Base-by-base conservation (phyloP, 2,113 vertebrate species). In the Hydrochoerus hydrochaeris region DNA sequence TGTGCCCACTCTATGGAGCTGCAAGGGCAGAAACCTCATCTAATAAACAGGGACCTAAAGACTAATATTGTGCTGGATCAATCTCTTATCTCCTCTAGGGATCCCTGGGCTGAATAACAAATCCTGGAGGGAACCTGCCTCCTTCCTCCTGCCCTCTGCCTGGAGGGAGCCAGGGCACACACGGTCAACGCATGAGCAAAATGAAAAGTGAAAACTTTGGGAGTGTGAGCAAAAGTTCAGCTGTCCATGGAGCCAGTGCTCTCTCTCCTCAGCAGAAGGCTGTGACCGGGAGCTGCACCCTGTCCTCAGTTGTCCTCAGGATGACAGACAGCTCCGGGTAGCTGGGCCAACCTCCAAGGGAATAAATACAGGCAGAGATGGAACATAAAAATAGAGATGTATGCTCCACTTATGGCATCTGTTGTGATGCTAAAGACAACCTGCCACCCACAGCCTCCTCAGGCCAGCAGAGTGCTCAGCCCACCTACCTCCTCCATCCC, bases 311-410 rank as follows among this genome's bases (percentile, higher is more conserved):
- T 44, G 91, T 10, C 60, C 73, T 93, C 58, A 28, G 88, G 67
- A 75, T 67, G 87, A 95, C 0, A 49, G 87, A 52, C 2, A 3
- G 24, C 49, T 82, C 65, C 87, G 30, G 1, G 24, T 92, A 85
- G 83, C 78, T 26, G 11, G 71, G 86, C 88, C 28, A 58, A 35
- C 2, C 58, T 90, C 20, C 32, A 44, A 94, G 44, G 78, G 87
- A 95, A 77, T 24, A 44, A 93, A 88, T 32, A 83, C 52, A n/a
- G 65, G 82, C 11, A 88, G 88, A 88, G 85, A 91, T 0, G 8
- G 73, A 58, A 28, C 46, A 44, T 57, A 96, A 94, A 97, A 97
- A 96, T 54, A 97, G 98, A 75, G 94, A 67, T 2, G 1, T 0
- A 0, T 71, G n/a, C 35, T 93, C 78, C 90, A 71, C 17, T 94